Evolutionary conservation across 2,797 vertebrate species (phyloP), one percentile per base, ranked within the genome.

Genomic region (Staurois parvus): DNA sequence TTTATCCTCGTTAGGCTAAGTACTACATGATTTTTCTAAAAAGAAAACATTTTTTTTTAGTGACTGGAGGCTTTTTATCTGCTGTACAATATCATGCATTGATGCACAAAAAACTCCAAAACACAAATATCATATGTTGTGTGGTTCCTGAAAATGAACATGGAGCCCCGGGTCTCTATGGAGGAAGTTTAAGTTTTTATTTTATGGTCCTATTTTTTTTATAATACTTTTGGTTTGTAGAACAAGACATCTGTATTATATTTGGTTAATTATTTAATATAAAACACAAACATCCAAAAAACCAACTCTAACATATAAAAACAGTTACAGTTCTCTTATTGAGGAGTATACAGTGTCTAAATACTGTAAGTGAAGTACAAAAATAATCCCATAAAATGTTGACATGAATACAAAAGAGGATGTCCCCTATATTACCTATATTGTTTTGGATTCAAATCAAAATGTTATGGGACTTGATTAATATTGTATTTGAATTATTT

Each of bases 51-150:
- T 81, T 45, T 72, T 76, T 72, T 40, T 28, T 19, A 81, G 84
- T 82, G 84, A 72, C 79, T 85, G 26, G 28, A 52, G 84, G 84
- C 84, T 75, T 81, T 76, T 85, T 69, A 37, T 75, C 75, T 79
- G 45, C 21, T 28, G 40, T 72, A 34, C 37, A 81, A 82, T 76
- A 81, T 81, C 74, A 78, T 82, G 79, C 73, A 82, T 64, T 82
- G 69, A 82, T 86, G 84, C 78, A 76, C 72, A 70, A 70, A 30
- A 76, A 85, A 79, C n/a, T n/a, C n/a, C 17, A 84, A 59, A 85
- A 80, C 32, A 10, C 52, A 59, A n/a, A 24, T 29, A 81, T 66
- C 64, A 56, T 70, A 72, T 76, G 62, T 76, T 75, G 13, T 48
- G 62, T 40, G 76, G 19, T 15, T 48, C 40, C 37, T 48, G 70